These are phyloP conservation scores for Alaudala cheleensis DNA, from an alignment of 2,113 vertebrate genomes.

Conservation along the genomic window DNA sequence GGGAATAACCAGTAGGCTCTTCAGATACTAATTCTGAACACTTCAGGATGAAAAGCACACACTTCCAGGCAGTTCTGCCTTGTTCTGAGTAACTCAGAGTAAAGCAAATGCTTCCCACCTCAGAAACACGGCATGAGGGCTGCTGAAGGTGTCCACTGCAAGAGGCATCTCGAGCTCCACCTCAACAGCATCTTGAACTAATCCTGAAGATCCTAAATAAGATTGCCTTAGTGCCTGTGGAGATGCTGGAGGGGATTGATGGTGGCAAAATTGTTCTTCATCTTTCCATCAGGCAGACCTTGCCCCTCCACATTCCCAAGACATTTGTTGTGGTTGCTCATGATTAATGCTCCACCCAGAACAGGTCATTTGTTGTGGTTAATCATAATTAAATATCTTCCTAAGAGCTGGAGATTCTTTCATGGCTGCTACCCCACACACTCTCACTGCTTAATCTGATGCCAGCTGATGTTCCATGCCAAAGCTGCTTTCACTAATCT, in stretches of 20 bases:
- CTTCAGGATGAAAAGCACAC: neutral
- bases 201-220: neutral
- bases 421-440: neutral
- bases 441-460: conserved; percentile 5
- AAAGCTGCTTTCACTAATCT: neutral
- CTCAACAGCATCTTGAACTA: neutral
- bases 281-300: neutral
- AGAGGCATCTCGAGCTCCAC: neutral
- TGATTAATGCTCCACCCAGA: conserved; percentile 25
- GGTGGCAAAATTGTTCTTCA: neutral
- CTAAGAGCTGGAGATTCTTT: conserved; percentile 47
- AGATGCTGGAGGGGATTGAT: neutral
- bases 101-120: neutral
- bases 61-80: neutral
- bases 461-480: neutral
- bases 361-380: conserved; percentile 47
- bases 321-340: conserved; percentile 19
- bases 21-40: neutral
- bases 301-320: conserved; percentile 30
- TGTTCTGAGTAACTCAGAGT: neutral
- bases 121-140: accelerated
- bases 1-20: neutral
- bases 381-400: conserved; percentile 36
- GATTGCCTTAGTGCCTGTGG: neutral
- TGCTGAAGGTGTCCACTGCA: neutral